Conservation (phyloP, 1,140 invertebrate genomes). For the Drosophila virilis region DNA sequence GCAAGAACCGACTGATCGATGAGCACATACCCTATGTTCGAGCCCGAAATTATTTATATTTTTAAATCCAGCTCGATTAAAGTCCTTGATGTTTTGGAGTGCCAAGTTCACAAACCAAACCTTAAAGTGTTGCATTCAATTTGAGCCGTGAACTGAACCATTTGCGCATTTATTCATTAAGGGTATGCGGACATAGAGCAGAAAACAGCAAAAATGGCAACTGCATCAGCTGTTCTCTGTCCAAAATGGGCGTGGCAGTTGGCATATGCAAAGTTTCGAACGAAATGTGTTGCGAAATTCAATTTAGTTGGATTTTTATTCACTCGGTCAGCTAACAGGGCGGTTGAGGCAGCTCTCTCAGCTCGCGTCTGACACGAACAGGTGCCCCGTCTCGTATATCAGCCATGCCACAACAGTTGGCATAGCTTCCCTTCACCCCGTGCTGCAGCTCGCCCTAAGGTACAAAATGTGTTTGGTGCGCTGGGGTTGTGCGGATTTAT, state of each 20-base stretch:
- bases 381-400: slow-evolving; percentile 45
- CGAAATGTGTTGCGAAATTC: slow-evolving; percentile 57
- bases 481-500: slow-evolving; percentile 18
- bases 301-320: slow-evolving; percentile 72
- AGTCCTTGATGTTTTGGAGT: too few relatives aligned
- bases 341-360: slow-evolving; percentile 14
- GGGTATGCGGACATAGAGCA: neutral
- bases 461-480: slow-evolving; percentile 1
- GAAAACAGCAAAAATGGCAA: slow-evolving; percentile 21
- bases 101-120: too few relatives aligned
- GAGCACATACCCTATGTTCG: too few relatives aligned
- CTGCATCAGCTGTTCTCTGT: slow-evolving; percentile 19
- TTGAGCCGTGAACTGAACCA: too few relatives aligned
- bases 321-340: slow-evolving; percentile 51
- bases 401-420: slow-evolving; percentile 14
- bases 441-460: neutral
- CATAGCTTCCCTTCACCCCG: neutral
- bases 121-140: too few relatives aligned
- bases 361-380: slow-evolving; percentile 31
- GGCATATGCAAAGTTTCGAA: slow-evolving; percentile 38
- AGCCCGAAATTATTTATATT: too few relatives aligned
- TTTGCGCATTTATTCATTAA: neutral
- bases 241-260: slow-evolving; percentile 26
- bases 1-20: too few relatives aligned
- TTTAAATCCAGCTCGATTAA: too few relatives aligned